Evolutionary conservation across 2,797 vertebrate genomes (phyloP).

Genomic region (Coendou prehensilis): DNA sequence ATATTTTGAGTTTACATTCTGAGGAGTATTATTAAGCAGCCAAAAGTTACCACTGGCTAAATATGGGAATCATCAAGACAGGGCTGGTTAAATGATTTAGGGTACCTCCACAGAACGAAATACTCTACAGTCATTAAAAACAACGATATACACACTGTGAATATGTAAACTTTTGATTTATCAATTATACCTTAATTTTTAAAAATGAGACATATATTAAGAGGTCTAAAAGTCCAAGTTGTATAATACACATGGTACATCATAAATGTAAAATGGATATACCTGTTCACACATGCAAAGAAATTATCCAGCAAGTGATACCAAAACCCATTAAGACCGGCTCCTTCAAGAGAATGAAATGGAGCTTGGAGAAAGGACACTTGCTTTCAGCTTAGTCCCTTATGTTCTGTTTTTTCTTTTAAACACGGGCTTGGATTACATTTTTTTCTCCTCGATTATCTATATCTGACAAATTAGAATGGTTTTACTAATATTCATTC

Average conservation of each 20-base stretch:
- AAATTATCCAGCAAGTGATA: constrained; percentile 18
- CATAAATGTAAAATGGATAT: constrained; percentile 40
- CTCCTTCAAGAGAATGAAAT: constrained; percentile 7
- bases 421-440: neutral
- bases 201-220: neutral
- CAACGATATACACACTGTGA: neutral
- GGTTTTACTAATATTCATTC: constrained; percentile 6
- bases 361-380: neutral
- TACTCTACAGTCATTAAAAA: neutral
- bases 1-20: constrained; percentile 49
- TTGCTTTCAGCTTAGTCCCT: neutral
- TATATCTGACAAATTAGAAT: constrained; percentile 44
- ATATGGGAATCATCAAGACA: neutral
- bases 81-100: neutral
- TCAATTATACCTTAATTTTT: neutral
- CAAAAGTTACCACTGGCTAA: constrained; percentile 39
- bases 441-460: constrained; percentile 47
- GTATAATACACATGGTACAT: constrained; percentile 28
- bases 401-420: neutral
- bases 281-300: constrained; percentile 28
- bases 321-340: neutral
- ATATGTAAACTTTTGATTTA: neutral
- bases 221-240: constrained; percentile 14
- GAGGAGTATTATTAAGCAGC: constrained; percentile 16
- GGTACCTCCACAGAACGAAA: neutral